Evolutionary conservation across 2,888 invertebrate genomes (phyloP).

Genomic region (Campoletis raptor): DNA sequence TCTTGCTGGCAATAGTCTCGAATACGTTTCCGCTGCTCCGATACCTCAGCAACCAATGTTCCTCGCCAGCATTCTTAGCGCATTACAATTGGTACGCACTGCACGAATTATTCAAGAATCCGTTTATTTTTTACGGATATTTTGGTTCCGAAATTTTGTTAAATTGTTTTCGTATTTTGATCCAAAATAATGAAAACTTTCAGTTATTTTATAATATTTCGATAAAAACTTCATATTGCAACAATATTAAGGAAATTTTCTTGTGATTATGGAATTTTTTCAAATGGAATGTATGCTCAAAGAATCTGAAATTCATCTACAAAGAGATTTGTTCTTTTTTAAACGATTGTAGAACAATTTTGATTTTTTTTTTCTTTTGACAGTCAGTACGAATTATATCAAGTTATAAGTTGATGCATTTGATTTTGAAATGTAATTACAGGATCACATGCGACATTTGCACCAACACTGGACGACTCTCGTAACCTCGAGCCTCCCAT

Average conservation of each 20-base stretch:
- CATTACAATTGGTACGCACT: constrained; percentile 87
- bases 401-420: background rate
- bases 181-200: too few relatives aligned
- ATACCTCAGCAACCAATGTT: constrained; percentile 94
- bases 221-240: too few relatives aligned
- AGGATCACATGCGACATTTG: constrained; percentile 89
- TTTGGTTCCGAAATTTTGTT: background rate
- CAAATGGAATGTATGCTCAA: too few relatives aligned
- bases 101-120: background rate
- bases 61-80: constrained; percentile 91
- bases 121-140: background rate
- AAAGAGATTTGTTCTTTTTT: background rate
- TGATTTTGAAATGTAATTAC: constrained; percentile 50
- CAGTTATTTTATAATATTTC: too few relatives aligned
- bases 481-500: constrained; percentile 92
- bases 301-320: too few relatives aligned
- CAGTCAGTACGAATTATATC: background rate
- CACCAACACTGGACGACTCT: constrained; percentile 94
- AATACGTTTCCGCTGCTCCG: constrained; percentile 88
- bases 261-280: too few relatives aligned
- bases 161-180: too few relatives aligned
- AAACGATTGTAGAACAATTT: background rate
- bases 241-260: too few relatives aligned
- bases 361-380: background rate
- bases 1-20: constrained; percentile 84